Evolutionary conservation across 2,888 invertebrate genomes (phyloP).

Genomic region (Aspidiotus rigidus): DNA sequence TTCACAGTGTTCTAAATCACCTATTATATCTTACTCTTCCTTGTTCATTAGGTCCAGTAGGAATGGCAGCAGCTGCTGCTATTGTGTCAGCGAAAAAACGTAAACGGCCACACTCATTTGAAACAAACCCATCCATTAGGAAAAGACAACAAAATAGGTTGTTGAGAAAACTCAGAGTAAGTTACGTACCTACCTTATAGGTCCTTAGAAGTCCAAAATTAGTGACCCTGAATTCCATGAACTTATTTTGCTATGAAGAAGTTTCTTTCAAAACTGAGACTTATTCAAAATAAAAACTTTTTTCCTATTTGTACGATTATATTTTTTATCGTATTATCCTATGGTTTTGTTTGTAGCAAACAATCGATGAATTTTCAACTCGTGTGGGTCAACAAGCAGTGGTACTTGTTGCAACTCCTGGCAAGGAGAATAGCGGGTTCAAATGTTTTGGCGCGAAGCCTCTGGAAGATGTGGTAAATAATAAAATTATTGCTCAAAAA

Average conservation of each 20-base stretch:
- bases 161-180: slow-evolving; percentile 69
- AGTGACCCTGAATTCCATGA: neutral
- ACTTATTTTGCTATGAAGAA: neutral
- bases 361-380: slow-evolving; percentile 93
- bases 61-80: slow-evolving; percentile 93
- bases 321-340: slow-evolving; percentile 8
- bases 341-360: slow-evolving; percentile 54
- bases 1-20: too few species aligned
- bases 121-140: slow-evolving; percentile 91
- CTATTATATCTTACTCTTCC: too few species aligned
- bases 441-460: slow-evolving; percentile 96
- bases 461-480: slow-evolving; percentile 73
- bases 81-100: slow-evolving; percentile 92
- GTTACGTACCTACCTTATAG: neutral
- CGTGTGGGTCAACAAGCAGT: slow-evolving; percentile 95
- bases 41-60: slow-evolving; percentile 64
- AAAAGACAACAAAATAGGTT: slow-evolving; percentile 91
- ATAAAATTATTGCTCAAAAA: neutral
- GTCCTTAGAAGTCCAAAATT: too few species aligned
- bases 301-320: too few species aligned
- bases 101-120: slow-evolving; percentile 90
- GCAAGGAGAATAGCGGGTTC: slow-evolving; percentile 90
- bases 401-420: slow-evolving; percentile 90
- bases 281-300: neutral
- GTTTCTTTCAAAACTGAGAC: neutral